Evolutionary conservation across 2,888 invertebrate genomes (phyloP).

Genomic region (Agrilus mali): DNA sequence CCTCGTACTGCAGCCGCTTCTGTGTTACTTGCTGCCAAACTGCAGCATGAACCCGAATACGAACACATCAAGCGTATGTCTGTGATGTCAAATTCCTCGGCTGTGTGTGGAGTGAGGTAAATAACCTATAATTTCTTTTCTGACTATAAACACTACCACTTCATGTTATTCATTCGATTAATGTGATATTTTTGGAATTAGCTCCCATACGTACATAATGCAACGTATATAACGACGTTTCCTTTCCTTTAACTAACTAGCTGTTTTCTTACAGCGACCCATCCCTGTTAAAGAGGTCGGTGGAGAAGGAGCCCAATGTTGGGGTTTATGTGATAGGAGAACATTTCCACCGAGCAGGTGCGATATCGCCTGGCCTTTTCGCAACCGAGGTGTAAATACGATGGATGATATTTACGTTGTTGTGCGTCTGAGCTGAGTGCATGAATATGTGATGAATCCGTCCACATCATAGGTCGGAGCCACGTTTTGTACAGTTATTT

Average conservation of each 20-base stretch:
- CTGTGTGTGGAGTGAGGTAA: conserved; percentile 32
- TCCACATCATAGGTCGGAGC: conserved; percentile 16
- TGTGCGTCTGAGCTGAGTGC: conserved; percentile 15
- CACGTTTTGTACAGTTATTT: conserved; percentile 27
- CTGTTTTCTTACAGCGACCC: conserved; percentile 43
- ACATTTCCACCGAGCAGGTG: conserved; percentile 55
- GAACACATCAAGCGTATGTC: conserved; percentile 35
- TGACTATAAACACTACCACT: not conserved
- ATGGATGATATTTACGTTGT: conserved; percentile 11
- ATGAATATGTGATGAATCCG: conserved; percentile 14
- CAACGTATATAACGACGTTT: not conserved
- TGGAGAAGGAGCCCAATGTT: conserved; percentile 41
- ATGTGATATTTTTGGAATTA: no score
- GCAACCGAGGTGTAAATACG: conserved; percentile 62
- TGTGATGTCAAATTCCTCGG: conserved; percentile 34
- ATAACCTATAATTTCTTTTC: conserved; percentile 6
- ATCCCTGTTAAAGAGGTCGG: conserved; percentile 56
- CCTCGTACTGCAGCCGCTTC: conserved; percentile 39
- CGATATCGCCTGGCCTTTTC: conserved; percentile 42
- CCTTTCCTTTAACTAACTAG: not conserved
- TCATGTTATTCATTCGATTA: not conserved
- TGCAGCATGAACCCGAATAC: conserved; percentile 41
- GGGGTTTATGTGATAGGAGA: conserved; percentile 65
- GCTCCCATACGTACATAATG: no score
- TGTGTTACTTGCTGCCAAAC: conserved; percentile 28